Evolutionary conservation across 1,140 invertebrate species (phyloP), one percentile per base, ranked within the genome.

Genomic region (Solen grandis): DNA sequence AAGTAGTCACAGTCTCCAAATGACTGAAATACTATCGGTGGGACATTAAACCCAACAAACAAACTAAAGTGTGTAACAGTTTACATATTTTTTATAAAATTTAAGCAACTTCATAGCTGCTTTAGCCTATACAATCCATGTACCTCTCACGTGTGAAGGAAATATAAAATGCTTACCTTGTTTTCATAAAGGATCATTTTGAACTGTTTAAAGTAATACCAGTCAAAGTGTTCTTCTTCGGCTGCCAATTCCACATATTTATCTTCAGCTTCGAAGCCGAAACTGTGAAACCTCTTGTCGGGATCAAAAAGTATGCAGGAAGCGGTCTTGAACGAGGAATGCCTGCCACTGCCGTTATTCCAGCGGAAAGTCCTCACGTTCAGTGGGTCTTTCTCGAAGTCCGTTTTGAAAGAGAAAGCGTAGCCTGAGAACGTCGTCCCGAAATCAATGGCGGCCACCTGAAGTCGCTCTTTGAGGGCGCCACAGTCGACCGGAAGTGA

Each of bases 381-480:
- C 1, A 68, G 31, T 4, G 81, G 81, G 41, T 85, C 55, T 14
- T 35, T 41, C 33, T 52, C 5, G 54, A 60, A 85, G 25, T 85
- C 84, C 29, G 69, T 31, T 62, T 54, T 60, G 29, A 78, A 81
- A 10, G 77, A 79, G 52, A 77, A 83, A 2, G 82, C 81, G 59
- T 81, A 85, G 19, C 84, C 82, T 1, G 84, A 85, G 46, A 72
- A 83, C 5, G 84, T 77, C 36, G 84, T 85, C 14, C 84, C 84
- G 2, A 85, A 78, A 31, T 94, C 84, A 33, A 85, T 83, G 19
- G 81, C 84, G 59, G 80, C 84, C 5, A 85, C 84, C 14, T 54
- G 31, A 10, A 72, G 50, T 22, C 68, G 50, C 19, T 52, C 46
- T n/a, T 72, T 52, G 3, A 57, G 4, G 31, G 68, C 68, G 19